Conservation (phyloP, 1,140 invertebrate species). For the Papilio polytes region DNA sequence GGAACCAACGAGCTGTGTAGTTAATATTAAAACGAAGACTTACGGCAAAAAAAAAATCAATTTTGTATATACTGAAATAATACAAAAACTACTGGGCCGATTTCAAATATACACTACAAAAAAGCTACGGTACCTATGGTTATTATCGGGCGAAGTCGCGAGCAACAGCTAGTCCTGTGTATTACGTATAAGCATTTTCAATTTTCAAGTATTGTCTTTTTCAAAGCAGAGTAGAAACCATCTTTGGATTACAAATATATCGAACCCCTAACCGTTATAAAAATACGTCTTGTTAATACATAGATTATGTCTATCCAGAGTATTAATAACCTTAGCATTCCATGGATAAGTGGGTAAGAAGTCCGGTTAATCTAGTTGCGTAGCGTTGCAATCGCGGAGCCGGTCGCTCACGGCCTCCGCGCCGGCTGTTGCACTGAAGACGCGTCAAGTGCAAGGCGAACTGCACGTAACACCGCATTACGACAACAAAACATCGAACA, state of each 20-base stretch:
- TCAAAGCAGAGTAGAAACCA: no score
- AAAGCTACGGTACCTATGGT: no score
- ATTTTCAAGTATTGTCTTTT: no score
- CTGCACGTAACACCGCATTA: conserved; percentile 69
- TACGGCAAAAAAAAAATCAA: no score
- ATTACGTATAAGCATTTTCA: no score
- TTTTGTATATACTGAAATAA: no score
- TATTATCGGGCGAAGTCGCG: no score
- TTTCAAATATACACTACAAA: no score
- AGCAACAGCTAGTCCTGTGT: no score
- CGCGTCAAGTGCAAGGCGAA: conserved; percentile 76
- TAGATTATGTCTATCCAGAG: not conserved
- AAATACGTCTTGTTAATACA: not conserved
- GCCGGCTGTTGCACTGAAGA: conserved; percentile 79
- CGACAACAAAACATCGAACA: conserved; percentile 52
- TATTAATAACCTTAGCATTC: conserved; percentile 17
- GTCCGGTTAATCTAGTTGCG: conserved; percentile 27
- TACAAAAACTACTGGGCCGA: no score
- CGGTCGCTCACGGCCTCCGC: conserved; percentile 52
- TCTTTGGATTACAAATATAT: not conserved
- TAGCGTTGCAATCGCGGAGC: conserved; percentile 50
- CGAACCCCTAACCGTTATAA: no score
- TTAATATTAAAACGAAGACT: not conserved
- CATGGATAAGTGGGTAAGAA: not conserved
- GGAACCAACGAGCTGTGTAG: not conserved